Conservation (phyloP, 2,888 invertebrate genomes). For the Ectemnius cavifrons region DNA sequence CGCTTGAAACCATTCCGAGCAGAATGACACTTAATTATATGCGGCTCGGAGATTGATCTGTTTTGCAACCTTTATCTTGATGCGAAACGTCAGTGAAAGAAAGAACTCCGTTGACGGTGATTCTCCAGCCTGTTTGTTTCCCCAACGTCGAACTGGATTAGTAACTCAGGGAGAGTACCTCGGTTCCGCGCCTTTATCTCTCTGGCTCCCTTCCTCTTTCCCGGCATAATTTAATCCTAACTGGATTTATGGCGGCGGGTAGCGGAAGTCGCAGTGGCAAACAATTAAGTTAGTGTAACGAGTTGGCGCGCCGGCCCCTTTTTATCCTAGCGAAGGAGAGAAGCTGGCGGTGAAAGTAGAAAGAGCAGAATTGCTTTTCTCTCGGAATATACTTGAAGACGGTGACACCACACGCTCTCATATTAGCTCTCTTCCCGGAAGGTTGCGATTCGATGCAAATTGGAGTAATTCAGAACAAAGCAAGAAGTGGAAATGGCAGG, state of each 20-base stretch:
- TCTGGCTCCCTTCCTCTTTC: neutral
- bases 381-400: neutral
- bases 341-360: too few relatives aligned
- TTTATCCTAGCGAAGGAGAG: neutral
- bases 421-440: neutral
- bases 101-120: too few relatives aligned
- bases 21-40: too few relatives aligned
- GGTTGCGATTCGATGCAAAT: neutral
- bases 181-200: too few relatives aligned
- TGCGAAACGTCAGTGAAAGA: too few relatives aligned
- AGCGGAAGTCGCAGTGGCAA: neutral
- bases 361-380: too few relatives aligned
- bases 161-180: too few relatives aligned
- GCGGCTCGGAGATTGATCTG: too few relatives aligned
- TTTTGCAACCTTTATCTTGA: too few relatives aligned
- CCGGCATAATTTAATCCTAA: neutral
- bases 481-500: neutral
- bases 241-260: slow-evolving; percentile 2
- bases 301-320: neutral
- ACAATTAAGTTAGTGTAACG: slow-evolving; percentile 4
- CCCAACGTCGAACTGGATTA: too few relatives aligned
- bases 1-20: too few relatives aligned
- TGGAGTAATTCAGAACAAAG: neutral
- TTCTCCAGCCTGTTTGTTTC: too few relatives aligned
- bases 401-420: neutral